phyloP scores from a whole-genome alignment of 2,113 vertebrate species.

The Apodemus sylvaticus region DNA sequence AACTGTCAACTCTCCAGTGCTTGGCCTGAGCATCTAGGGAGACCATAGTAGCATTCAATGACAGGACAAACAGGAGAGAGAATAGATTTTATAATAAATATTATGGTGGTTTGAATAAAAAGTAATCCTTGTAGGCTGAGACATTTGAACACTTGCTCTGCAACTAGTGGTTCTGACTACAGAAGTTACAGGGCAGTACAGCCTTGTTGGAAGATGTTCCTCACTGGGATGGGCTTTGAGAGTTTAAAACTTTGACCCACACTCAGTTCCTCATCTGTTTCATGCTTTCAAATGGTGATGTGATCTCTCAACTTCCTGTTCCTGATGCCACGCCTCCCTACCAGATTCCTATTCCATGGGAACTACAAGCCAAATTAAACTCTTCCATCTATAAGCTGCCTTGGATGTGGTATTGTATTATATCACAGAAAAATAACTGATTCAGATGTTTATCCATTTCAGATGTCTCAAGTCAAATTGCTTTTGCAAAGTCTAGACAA shows the following conservation, averaged over 20 bases:
- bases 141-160: background rate
- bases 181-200: background rate
- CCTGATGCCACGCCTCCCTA: no score
- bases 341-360: background rate
- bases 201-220: background rate
- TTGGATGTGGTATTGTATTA: background rate
- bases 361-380: background rate
- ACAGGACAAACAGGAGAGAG: background rate
- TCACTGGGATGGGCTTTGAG: background rate
- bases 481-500: background rate
- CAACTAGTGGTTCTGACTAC: background rate
- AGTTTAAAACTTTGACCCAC: background rate
- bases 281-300: background rate
- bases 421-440: background rate
- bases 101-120: background rate
- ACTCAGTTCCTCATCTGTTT: background rate
- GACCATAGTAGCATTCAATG: background rate
- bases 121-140: background rate
- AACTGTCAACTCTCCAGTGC: background rate
- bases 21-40: background rate
- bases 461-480: background rate
- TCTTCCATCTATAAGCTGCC: background rate
- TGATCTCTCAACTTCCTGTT: background rate
- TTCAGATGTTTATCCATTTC: background rate
- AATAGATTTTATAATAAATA: background rate